Percentiles rank a stretch among this genome's conserved stretches.
Evolutionary conservation across 2,797 vertebrate species (phyloP).

Genomic region (Staurois parvus): DNA sequence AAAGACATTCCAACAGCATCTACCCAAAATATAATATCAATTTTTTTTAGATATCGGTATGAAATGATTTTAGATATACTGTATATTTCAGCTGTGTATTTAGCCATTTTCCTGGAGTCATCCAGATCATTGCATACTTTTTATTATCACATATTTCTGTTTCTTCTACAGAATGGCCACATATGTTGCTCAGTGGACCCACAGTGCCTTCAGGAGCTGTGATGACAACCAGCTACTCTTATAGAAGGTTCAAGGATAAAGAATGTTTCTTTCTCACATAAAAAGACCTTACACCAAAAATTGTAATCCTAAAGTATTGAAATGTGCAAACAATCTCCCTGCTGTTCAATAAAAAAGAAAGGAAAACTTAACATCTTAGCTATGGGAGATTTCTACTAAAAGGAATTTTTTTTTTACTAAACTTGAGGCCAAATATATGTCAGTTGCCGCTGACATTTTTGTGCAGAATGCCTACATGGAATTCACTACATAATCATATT

Average conservation of each 20-base stretch:
- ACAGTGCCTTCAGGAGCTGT: conserved; percentile 96
- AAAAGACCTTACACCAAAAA: conserved; percentile 87
- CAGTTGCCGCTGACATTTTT: conserved; percentile 66
- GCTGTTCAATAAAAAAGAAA: conserved; percentile 42
- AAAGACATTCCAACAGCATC: too few species aligned
- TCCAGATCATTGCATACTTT: not conserved
- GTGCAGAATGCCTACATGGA: conserved; percentile 60
- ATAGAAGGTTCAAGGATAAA: conserved; percentile 74
- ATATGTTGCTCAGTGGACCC: conserved; percentile 98
- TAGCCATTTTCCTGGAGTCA: not conserved
- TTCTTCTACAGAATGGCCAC: conserved; percentile 88
- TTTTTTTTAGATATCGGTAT: too few species aligned
- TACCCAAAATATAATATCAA: too few species aligned
- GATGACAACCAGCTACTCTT: conserved; percentile 71
- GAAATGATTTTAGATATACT: too few species aligned
- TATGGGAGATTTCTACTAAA: conserved; percentile 66
- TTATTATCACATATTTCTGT: conserved; percentile 31
- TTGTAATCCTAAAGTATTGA: conserved; percentile 73
- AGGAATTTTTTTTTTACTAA: conserved; percentile 37
- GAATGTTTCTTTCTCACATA: conserved; percentile 71
- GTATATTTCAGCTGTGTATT: not conserved
- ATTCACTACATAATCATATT: conserved; percentile 21
- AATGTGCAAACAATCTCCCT: conserved; percentile 65
- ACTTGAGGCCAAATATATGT: conserved; percentile 67
- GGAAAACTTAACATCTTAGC: conserved; percentile 62